phyloP scores from a whole-genome alignment of 2,113 vertebrate species.

The Neomonachus schauinslandi region DNA sequence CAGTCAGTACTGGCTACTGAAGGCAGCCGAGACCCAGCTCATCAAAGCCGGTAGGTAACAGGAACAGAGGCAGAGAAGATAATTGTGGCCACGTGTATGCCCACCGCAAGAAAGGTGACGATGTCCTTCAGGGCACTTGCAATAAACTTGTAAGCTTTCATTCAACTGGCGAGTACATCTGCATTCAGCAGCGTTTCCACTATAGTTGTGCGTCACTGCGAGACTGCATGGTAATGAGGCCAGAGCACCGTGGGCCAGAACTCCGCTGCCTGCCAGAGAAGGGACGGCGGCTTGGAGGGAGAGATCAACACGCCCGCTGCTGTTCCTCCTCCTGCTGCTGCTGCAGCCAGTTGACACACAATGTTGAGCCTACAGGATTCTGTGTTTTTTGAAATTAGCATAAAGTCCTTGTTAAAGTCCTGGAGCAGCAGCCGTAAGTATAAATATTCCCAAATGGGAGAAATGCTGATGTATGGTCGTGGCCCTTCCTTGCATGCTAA shows the following conservation, averaged over 20 bases:
- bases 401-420: conserved; percentile 98
- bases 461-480: conserved; percentile 34
- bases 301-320: conserved; percentile 35
- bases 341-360: conserved; percentile 77
- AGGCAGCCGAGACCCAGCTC: neutral
- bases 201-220: conserved; percentile 84
- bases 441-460: neutral
- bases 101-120: conserved; percentile 76
- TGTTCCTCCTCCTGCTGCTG: conserved; percentile 51
- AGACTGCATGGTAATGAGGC: conserved; percentile 85
- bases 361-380: conserved; percentile 99
- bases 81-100: conserved; percentile 21
- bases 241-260: conserved; percentile 80
- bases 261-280: conserved; percentile 77
- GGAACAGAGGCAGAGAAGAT: neutral
- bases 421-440: conserved; percentile 98
- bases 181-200: conserved; percentile 84
- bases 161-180: conserved; percentile 79
- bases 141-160: conserved; percentile 73
- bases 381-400: conserved; percentile 98
- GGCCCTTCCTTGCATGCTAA: conserved; percentile 59
- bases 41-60: neutral
- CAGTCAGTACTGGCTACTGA: conserved; percentile 4
- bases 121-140: conserved; percentile 79
- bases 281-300: conserved; percentile 72